A percentile compares a stretch with the other conserved stretches of the same genome.
These are phyloP conservation scores for Philopedon plagiatum DNA, from an alignment of 2,888 invertebrate genomes.

Conservation along the genomic window DNA sequence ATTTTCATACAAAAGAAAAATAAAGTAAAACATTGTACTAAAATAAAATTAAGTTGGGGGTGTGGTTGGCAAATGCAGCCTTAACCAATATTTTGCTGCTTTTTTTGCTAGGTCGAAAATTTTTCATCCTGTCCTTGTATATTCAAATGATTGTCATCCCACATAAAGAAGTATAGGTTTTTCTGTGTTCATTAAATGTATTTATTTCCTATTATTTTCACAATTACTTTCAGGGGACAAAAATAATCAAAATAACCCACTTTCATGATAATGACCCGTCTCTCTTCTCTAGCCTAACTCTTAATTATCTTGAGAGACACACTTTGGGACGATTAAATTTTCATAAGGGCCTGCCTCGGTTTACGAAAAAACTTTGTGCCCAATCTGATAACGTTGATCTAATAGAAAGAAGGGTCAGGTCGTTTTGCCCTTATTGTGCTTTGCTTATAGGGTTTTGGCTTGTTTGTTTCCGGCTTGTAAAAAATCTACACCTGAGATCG, in stretches of 20 bases:
- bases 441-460: slow-evolving; percentile 39
- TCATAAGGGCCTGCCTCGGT: slow-evolving; percentile 42
- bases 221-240: too few species aligned
- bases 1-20: too few species aligned
- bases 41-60: too few species aligned
- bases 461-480: slow-evolving; percentile 39
- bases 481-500: slow-evolving; percentile 43
- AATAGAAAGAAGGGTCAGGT: slow-evolving; percentile 47
- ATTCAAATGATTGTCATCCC: too few species aligned
- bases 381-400: slow-evolving; percentile 49
- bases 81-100: too few species aligned
- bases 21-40: too few species aligned
- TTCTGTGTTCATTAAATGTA: too few species aligned
- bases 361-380: slow-evolving; percentile 37
- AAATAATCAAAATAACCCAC: slow-evolving; percentile 23
- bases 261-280: slow-evolving; percentile 40
- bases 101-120: too few species aligned
- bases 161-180: too few species aligned
- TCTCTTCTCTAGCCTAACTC: slow-evolving; percentile 43
- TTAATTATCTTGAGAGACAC: slow-evolving; percentile 49
- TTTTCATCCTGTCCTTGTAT: too few species aligned
- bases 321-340: slow-evolving; percentile 48
- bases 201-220: too few species aligned
- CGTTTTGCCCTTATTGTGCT: slow-evolving; percentile 37
- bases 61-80: too few species aligned